Conservation (phyloP, 2,113 vertebrate genomes). For the Sula dactylatra region DNA sequence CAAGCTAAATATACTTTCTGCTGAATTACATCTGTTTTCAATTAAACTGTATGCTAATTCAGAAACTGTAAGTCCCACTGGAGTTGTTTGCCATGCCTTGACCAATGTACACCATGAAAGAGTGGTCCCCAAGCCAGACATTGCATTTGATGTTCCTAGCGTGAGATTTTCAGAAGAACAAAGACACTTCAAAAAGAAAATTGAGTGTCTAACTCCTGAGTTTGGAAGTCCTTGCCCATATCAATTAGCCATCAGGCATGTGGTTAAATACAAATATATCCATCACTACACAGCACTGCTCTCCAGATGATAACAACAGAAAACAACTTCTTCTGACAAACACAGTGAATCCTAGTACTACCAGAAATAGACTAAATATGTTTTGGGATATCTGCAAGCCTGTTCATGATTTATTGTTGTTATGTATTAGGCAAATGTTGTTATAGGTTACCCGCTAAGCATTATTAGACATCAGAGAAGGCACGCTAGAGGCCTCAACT, state of each 20-base stretch:
- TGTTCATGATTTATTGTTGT: background rate
- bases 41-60: background rate
- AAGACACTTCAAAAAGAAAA: background rate
- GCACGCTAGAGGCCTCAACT: background rate
- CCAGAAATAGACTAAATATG: background rate
- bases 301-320: background rate
- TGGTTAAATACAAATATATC: background rate
- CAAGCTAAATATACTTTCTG: background rate
- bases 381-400: background rate
- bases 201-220: background rate
- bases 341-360: background rate
- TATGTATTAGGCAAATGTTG: background rate
- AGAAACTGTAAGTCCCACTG: background rate
- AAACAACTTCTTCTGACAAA: conserved; percentile 1
- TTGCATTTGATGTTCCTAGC: background rate
- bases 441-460: background rate
- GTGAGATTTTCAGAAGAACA: background rate
- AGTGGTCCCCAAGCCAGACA: background rate
- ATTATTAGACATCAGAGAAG: background rate
- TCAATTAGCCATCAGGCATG: background rate
- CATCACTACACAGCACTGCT: background rate
- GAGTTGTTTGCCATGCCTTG: background rate
- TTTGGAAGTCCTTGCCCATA: background rate
- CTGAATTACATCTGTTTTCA: background rate
- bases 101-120: background rate